Conservation (phyloP, 2,888 invertebrate genomes). For the Dyspetes luteomarginatus region DNA sequence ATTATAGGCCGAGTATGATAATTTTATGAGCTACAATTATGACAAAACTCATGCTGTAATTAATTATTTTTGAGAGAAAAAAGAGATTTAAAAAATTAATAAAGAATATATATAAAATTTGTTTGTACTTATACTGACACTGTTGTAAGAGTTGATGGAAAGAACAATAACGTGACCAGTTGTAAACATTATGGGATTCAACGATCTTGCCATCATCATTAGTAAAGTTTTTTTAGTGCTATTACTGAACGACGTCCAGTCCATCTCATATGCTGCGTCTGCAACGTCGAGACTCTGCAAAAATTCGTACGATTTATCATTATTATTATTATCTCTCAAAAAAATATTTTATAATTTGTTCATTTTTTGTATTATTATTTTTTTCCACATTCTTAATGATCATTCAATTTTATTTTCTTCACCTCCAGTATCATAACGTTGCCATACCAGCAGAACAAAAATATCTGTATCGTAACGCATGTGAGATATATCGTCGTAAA, state of each 20-base stretch:
- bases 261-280: not conserved
- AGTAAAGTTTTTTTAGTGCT: not conserved
- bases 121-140: constrained; percentile 50
- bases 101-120: too few relatives aligned
- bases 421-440: constrained; percentile 52
- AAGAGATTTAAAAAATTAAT: too few relatives aligned
- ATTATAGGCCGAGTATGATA: too few relatives aligned
- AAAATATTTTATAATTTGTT: too few relatives aligned
- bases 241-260: not conserved
- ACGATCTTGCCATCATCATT: constrained; percentile 55
- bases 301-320: not conserved
- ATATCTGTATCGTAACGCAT: constrained; percentile 29
- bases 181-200: constrained; percentile 49
- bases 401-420: not conserved
- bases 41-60: too few relatives aligned
- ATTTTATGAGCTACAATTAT: too few relatives aligned
- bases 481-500: constrained; percentile 12
- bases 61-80: not conserved
- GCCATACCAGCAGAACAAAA: constrained; percentile 56
- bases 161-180: constrained; percentile 53
- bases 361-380: not conserved
- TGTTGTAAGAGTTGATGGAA: constrained; percentile 61
- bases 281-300: not conserved
- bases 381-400: not conserved
- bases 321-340: too few relatives aligned